Percentiles rank a stretch among this genome's conserved stretches.
These are phyloP conservation scores for Rotaria magnacalcarata DNA, from an alignment of 2,888 invertebrate species.

Conservation along the genomic window DNA sequence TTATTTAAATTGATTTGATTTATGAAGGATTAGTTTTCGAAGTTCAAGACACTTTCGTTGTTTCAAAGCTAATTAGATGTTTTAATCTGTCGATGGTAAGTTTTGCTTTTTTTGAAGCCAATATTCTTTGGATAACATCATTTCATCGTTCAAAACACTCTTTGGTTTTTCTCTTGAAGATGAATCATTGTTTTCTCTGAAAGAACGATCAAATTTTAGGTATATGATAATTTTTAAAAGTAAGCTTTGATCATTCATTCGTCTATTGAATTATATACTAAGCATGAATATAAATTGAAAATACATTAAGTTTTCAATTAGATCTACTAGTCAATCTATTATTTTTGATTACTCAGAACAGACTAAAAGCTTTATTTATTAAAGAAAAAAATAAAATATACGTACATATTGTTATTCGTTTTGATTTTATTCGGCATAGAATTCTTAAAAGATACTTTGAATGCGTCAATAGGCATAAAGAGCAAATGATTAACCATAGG, in stretches of 20 bases:
- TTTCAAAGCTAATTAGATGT: too few relatives aligned
- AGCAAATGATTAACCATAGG: background rate
- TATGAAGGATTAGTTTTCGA: too few relatives aligned
- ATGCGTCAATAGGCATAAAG: background rate
- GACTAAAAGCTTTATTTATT: too few relatives aligned
- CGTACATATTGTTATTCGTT: background rate
- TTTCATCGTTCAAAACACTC: background rate
- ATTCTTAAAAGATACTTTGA: background rate
- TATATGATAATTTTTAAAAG: background rate
- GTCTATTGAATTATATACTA: too few relatives aligned
- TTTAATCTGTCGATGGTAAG: too few relatives aligned
- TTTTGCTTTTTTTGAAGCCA: background rate
- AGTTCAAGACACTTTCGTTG: too few relatives aligned
- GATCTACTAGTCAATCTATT: too few relatives aligned
- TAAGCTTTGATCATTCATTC: too few relatives aligned
- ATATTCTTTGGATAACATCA: background rate
- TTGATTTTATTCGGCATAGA: background rate
- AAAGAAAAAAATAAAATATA: background rate
- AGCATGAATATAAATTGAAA: too few relatives aligned
- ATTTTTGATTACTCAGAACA: too few relatives aligned
- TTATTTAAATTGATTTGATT: too few relatives aligned
- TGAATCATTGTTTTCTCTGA: background rate
- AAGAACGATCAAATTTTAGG: background rate
- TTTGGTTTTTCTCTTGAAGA: background rate
- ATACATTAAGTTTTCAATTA: too few relatives aligned